Percentiles rank a stretch among this genome's conserved stretches.
phyloP scores from a whole-genome alignment of 2,113 vertebrate genomes.

The Lichenostomus cassidix region DNA sequence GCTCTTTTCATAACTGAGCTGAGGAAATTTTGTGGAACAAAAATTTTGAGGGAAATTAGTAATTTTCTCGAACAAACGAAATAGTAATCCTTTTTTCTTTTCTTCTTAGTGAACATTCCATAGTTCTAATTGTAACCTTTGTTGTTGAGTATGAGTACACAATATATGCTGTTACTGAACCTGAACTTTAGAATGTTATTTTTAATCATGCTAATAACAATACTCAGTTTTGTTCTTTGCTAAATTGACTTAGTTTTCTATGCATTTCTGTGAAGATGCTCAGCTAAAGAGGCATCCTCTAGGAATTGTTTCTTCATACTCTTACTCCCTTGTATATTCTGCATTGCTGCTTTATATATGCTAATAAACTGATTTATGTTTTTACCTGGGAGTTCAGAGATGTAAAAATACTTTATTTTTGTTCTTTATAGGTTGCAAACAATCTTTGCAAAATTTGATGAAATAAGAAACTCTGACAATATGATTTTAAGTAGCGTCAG shows the following conservation, averaged over 20 bases:
- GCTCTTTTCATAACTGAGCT: background rate
- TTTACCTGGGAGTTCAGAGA: background rate
- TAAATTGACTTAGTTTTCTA: background rate
- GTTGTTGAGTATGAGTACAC: background rate
- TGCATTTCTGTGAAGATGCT: background rate
- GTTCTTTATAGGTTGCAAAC: slow-evolving; percentile 85
- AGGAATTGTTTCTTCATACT: background rate
- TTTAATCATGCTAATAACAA: background rate
- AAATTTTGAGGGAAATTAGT: background rate
- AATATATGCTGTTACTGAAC: background rate
- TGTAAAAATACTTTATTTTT: background rate
- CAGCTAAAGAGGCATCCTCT: background rate
- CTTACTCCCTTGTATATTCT: background rate
- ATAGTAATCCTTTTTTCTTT: background rate
- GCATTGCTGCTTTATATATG: background rate
- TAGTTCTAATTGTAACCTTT: background rate
- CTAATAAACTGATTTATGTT: background rate
- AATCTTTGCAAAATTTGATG: slow-evolving; percentile 93
- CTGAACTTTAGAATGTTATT: background rate
- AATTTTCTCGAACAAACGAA: background rate
- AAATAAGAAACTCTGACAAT: slow-evolving; percentile 88
- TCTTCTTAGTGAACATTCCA: background rate
- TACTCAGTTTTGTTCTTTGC: background rate
- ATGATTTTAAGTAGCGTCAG: slow-evolving; percentile 88
- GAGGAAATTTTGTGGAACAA: background rate